Conservation (phyloP, 2,888 invertebrate species). For the Amiota mariae region DNA sequence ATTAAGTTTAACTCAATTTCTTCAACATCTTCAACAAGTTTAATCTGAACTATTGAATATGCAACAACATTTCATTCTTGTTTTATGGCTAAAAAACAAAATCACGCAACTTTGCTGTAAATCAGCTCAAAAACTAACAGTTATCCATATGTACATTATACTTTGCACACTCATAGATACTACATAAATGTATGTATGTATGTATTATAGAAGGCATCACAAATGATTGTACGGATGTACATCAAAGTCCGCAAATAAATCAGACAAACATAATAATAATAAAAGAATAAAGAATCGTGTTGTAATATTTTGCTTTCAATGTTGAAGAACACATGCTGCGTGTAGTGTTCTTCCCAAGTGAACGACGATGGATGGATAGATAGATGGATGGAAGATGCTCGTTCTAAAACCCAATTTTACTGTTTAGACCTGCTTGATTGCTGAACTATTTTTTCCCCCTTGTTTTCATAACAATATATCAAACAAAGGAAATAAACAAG, state of each 20-base stretch:
- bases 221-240: too few relatives aligned
- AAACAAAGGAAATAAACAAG: neutral
- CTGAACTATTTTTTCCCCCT: slow-evolving; percentile 42
- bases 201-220: neutral
- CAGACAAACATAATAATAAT: slow-evolving; percentile 18
- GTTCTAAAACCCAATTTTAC: slow-evolving; percentile 43
- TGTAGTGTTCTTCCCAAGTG: neutral
- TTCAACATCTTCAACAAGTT: too few relatives aligned
- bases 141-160: neutral
- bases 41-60: too few relatives aligned
- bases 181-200: neutral
- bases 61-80: too few relatives aligned
- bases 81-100: neutral
- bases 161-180: too few relatives aligned
- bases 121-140: neutral
- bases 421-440: slow-evolving; percentile 47
- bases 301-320: slow-evolving; percentile 16
- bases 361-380: neutral
- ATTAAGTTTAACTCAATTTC: too few relatives aligned
- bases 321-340: slow-evolving; percentile 14
- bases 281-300: slow-evolving; percentile 17
- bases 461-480: slow-evolving; percentile 58
- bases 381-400: slow-evolving; percentile 19
- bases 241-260: slow-evolving; percentile 9
- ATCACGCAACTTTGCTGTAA: slow-evolving; percentile 17